Conservation (phyloP, 53 echinoderm and acorn worm genomes). For the Holothuria scabra region DNA sequence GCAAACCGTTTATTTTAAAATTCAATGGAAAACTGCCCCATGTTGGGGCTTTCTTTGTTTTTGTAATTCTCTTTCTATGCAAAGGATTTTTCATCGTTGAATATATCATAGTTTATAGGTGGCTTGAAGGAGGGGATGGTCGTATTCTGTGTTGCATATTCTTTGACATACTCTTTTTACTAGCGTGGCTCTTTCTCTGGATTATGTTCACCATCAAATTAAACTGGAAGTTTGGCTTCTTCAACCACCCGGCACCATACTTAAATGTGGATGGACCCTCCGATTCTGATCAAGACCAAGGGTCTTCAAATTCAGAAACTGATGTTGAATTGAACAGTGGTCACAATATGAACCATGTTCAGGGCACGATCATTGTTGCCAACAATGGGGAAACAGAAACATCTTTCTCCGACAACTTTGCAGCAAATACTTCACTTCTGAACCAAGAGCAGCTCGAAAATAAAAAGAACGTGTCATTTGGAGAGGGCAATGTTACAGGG, state of each 20-base stretch:
- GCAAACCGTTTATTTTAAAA: slow-evolving; percentile 49
- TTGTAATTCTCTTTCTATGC: slow-evolving; percentile 73
- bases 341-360: slow-evolving; percentile 5
- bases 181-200: slow-evolving; percentile 80
- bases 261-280: slow-evolving; percentile 37
- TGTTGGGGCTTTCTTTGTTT: slow-evolving; percentile 78
- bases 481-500: neutral
- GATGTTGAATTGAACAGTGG: neutral
- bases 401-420: neutral
- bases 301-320: slow-evolving; percentile 26
- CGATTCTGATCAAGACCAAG: slow-evolving; percentile 16
- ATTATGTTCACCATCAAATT: slow-evolving; percentile 76
- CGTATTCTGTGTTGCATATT: slow-evolving; percentile 75
- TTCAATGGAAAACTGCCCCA: slow-evolving; percentile 86
- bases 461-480: neutral
- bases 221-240: slow-evolving; percentile 77
- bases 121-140: slow-evolving; percentile 58
- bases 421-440: neutral
- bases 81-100: slow-evolving; percentile 84
- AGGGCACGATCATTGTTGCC: neutral
- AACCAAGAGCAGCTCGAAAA: slow-evolving; percentile 1
- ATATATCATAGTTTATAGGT: slow-evolving; percentile 72
- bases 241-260: slow-evolving; percentile 31
- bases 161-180: slow-evolving; percentile 61
- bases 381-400: neutral